These are phyloP conservation scores for Acanthornis magna DNA, from an alignment of 2,797 vertebrate genomes.

Conservation along the genomic window DNA sequence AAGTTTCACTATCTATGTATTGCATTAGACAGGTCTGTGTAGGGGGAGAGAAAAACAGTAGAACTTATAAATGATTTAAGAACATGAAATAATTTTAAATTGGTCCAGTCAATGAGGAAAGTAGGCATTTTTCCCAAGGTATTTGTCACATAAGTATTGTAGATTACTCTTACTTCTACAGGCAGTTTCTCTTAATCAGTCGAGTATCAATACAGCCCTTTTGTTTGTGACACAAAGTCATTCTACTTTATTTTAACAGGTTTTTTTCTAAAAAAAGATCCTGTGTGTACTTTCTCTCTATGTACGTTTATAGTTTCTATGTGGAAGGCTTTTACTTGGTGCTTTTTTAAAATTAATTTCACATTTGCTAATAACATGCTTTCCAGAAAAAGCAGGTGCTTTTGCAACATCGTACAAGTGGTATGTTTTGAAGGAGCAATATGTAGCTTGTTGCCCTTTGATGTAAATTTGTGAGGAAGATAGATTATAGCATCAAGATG, in stretches of 20 bases:
- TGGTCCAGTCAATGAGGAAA: conserved; percentile 14
- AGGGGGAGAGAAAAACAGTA: background rate
- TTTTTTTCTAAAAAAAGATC: conserved; percentile 22
- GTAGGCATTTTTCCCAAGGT: background rate
- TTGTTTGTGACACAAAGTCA: conserved; percentile 17
- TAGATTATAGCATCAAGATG: conserved; percentile 58
- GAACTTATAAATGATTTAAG: conserved; percentile 46
- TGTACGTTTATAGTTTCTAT: background rate
- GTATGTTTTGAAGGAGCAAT: conserved; percentile 14
- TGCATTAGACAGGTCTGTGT: background rate
- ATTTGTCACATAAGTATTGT: background rate
- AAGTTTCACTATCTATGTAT: background rate
- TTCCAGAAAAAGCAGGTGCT: conserved; percentile 33
- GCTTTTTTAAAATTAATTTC: background rate
- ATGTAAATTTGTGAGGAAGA: conserved; percentile 52
- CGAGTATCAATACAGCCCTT: background rate
- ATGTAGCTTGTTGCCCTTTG: conserved; percentile 33
- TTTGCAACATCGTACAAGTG: background rate
- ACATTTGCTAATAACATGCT: background rate
- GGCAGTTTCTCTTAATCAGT: background rate
- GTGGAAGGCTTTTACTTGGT: background rate
- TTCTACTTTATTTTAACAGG: conserved; percentile 3
- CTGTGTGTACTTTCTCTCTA: background rate
- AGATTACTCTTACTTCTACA: conserved; percentile 14
- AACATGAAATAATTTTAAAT: conserved; percentile 30